Evolutionary conservation across 2,888 invertebrate genomes (phyloP).

Genomic region (Caenorhabditis wallacei): DNA sequence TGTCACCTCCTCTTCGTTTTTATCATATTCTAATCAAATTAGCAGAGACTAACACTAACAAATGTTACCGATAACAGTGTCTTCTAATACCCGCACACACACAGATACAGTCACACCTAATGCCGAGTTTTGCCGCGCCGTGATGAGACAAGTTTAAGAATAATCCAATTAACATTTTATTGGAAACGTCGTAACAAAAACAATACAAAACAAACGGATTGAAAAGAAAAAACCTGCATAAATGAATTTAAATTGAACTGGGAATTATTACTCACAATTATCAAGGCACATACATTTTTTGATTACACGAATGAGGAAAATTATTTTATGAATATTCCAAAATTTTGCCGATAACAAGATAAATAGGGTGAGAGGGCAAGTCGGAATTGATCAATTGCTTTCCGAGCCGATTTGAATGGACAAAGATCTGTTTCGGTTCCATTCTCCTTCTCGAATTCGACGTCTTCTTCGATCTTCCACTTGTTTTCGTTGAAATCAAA

Average conservation of each 20-base stretch:
- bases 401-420: constrained; percentile 41
- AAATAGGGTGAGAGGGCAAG: constrained; percentile 35
- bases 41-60: constrained; percentile 61
- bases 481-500: constrained; percentile 15
- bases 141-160: constrained; percentile 30
- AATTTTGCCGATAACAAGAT: constrained; percentile 48
- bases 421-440: constrained; percentile 14
- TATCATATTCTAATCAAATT: constrained; percentile 54
- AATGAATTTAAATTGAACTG: constrained; percentile 15
- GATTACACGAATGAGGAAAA: constrained; percentile 5
- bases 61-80: constrained; percentile 41
- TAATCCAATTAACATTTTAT: not conserved
- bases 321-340: constrained; percentile 53
- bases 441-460: constrained; percentile 53
- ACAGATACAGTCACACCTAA: not conserved
- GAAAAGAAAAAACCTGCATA: constrained; percentile 45
- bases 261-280: constrained; percentile 47
- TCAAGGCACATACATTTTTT: constrained; percentile 35
- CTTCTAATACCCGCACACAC: constrained; percentile 32
- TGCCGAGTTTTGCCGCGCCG: not conserved
- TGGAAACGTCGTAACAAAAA: not conserved
- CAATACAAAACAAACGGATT: constrained; percentile 24
- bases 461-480: constrained; percentile 50
- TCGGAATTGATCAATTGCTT: constrained; percentile 49
- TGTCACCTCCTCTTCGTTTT: constrained; percentile 32